phyloP scores from a whole-genome alignment of 2,797 vertebrate genomes.

The Apogon talboti region DNA sequence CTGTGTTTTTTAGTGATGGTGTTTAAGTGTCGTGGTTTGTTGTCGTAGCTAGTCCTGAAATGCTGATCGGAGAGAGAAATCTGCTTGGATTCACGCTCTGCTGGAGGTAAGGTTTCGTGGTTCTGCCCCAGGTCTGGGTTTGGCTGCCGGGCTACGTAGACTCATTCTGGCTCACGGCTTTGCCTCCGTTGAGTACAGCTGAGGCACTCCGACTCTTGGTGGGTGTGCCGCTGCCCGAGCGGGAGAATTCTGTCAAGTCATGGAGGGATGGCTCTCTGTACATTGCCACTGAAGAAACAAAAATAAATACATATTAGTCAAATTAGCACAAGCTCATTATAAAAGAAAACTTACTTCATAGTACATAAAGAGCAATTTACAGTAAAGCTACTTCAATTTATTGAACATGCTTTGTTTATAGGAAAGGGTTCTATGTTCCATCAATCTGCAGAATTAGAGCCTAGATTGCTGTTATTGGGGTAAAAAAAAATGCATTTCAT shows the following conservation, averaged over 20 bases:
- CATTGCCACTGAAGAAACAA: slow-evolving; percentile 92
- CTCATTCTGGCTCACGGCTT: slow-evolving; percentile 98
- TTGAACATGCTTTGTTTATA: neutral
- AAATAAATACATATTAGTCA: slow-evolving; percentile 26
- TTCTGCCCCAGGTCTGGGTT: slow-evolving; percentile 82
- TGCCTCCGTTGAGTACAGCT: slow-evolving; percentile 96
- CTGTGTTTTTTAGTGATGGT: slow-evolving; percentile 43
- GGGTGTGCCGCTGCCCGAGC: slow-evolving; percentile 97
- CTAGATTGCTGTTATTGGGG: slow-evolving; percentile 33
- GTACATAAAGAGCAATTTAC: neutral
- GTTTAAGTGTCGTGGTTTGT: slow-evolving; percentile 64
- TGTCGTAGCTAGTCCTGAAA: slow-evolving; percentile 84
- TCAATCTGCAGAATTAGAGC: slow-evolving; percentile 57
- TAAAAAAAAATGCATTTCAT: slow-evolving; percentile 45
- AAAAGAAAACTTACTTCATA: neutral
- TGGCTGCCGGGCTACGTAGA: slow-evolving; percentile 93
- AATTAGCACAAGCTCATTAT: neutral
- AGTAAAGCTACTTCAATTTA: too few relatives aligned
- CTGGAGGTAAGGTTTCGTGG: slow-evolving; percentile 90
- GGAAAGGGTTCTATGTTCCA: neutral
- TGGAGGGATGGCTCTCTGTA: slow-evolving; percentile 99
- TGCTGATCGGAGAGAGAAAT: slow-evolving; percentile 86
- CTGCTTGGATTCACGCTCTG: slow-evolving; percentile 93
- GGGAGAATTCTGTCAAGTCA: slow-evolving; percentile 97
- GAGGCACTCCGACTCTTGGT: slow-evolving; percentile 99